phyloP scores from a whole-genome alignment of 2,113 vertebrate genomes.

The Mus spicilegus region DNA sequence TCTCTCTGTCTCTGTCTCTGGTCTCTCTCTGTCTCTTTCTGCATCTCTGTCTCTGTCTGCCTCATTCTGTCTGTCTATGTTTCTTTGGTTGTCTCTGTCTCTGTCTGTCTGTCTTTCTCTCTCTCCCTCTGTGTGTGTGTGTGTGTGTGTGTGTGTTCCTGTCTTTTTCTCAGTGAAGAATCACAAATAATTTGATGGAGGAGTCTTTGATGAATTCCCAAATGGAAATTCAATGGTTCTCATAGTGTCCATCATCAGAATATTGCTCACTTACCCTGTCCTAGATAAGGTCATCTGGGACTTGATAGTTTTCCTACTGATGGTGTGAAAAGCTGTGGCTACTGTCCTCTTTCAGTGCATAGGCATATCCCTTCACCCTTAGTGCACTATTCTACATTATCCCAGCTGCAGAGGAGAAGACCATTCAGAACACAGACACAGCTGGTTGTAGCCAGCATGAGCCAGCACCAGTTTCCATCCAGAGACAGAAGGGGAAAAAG shows the following conservation, averaged over 20 bases:
- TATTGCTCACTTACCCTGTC: conserved; percentile 33
- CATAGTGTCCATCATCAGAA: conserved; percentile 13
- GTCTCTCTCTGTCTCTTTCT: not conserved
- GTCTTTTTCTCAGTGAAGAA: conserved; percentile 69
- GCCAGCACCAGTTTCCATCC: not conserved
- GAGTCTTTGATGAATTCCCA: conserved; percentile 1
- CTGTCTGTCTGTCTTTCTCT: not conserved
- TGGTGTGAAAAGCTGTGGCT: not conserved
- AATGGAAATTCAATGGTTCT: conserved; percentile 75
- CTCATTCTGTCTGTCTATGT: conserved; percentile 32
- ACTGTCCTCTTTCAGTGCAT: not conserved
- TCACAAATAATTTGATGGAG: conserved; percentile 34
- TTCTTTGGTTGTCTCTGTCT: not conserved
- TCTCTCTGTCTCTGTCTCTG: not conserved
- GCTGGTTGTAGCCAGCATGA: not conserved
- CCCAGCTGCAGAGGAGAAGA: not conserved
- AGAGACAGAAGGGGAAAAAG: not conserved
- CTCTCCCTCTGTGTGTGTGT: not conserved
- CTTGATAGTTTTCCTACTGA: not conserved
- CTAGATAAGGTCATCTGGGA: conserved; percentile 51
- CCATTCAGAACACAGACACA: not conserved
- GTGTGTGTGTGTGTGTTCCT: not conserved
- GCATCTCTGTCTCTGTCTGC: not conserved
- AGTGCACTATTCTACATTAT: not conserved
- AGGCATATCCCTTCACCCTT: not conserved